Evolutionary conservation across 1,140 invertebrate species (phyloP), one percentile per base, ranked within the genome.

Genomic region (Conus betulinus): DNA sequence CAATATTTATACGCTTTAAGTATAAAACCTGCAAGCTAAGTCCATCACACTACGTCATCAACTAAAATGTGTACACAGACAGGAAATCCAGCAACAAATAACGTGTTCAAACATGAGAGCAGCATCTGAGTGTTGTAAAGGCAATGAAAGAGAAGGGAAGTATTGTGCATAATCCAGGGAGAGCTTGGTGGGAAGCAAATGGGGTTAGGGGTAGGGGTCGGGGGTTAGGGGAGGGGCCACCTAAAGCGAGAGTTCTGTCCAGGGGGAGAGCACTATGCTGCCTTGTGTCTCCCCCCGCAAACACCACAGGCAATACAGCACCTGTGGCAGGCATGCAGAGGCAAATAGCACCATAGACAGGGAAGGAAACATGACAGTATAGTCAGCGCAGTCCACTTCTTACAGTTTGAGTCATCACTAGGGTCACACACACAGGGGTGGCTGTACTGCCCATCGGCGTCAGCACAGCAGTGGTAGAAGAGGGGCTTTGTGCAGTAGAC

Each of bases 271-370:
- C 85, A 88, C 94, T 91, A 95, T 87, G 95, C 94, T 88, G 97
- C 97, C 92, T 97, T 97, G 95, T 98, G 98, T 89, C 96, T 96
- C 0, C 97, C 97, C n/a, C 98, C 98, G 91, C 98, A 98, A 55
- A 98, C 94, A 27, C 97, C 97, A 92, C 97, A 98, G 10, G 96
- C 96, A 86, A 97, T 96, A 79, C 97, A 97, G 91, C 97, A 97
- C 95, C 96, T 96, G 95, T 99, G 98, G 93, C 97, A 97, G 89
- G 97, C 97, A 90, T 97, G 97, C 51, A 98, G 96, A 67, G 98
- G 98, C 92, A 97, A 97, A 96, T 99, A 99, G 95, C 98, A 98
- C 97, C 98, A 99, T 88, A 99, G 96, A 95, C 98, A 99, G 88
- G 98, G 98, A 93, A 99, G 97, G 92, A 99, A 95, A 87, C 99